Evolutionary conservation across 2,888 invertebrate species (phyloP).

Genomic region (Melanotus villosus): DNA sequence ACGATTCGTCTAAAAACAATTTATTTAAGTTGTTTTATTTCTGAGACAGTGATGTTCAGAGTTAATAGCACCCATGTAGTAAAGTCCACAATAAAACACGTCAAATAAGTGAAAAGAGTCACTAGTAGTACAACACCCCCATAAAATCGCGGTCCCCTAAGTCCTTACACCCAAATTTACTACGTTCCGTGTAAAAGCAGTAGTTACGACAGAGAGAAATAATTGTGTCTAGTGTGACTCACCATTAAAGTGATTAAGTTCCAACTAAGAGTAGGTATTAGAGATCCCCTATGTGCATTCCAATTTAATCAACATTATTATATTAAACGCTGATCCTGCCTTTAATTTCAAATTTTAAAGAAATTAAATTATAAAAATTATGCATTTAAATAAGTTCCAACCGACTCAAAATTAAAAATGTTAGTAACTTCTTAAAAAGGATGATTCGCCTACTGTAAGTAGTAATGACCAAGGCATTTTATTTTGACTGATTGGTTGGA

Average conservation of each 20-base stretch:
- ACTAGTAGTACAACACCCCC: not conserved
- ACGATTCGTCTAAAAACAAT: not conserved
- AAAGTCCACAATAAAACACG: slow-evolving; percentile 5
- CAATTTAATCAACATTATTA: slow-evolving; percentile 12
- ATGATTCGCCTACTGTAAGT: too few species aligned
- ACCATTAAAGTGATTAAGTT: slow-evolving; percentile 20
- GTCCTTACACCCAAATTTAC: slow-evolving; percentile 9
- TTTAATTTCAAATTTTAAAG: too few species aligned
- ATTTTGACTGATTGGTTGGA: too few species aligned
- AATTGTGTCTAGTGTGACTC: slow-evolving; percentile 21
- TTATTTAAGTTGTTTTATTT: slow-evolving; percentile 13
- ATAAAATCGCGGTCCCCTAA: slow-evolving; percentile 2
- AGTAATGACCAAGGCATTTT: too few species aligned
- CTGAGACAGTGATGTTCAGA: not conserved
- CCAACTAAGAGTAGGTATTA: slow-evolving; percentile 14
- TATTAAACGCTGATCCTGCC: not conserved
- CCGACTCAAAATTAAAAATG: too few species aligned
- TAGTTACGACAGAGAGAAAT: slow-evolving; percentile 6
- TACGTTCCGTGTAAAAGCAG: slow-evolving; percentile 12
- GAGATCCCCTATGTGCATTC: slow-evolving; percentile 5
- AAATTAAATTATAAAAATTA: too few species aligned
- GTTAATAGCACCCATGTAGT: not conserved
- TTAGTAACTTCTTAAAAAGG: too few species aligned
- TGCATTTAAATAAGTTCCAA: too few species aligned
- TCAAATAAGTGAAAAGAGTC: slow-evolving; percentile 15